These are phyloP conservation scores for Alces alces DNA, from an alignment of 2,113 vertebrate genomes.

Conservation along the genomic window DNA sequence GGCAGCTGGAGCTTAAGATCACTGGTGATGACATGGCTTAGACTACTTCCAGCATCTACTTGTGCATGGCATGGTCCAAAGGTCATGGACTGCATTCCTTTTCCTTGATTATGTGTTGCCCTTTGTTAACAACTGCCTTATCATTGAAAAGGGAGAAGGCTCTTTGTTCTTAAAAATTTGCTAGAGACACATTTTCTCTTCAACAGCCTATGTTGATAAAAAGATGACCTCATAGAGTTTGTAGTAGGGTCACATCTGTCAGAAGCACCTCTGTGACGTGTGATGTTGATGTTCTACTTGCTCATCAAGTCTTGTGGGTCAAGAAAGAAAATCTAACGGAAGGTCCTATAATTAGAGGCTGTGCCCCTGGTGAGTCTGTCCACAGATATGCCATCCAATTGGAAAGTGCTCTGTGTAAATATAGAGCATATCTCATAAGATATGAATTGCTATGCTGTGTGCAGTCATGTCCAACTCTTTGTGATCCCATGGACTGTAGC, in stretches of 20 bases:
- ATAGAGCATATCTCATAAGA: neutral
- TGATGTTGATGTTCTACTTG: neutral
- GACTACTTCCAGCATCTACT: neutral
- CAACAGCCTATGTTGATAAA: neutral
- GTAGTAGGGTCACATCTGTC: neutral
- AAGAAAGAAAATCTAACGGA: neutral
- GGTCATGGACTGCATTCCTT: neutral
- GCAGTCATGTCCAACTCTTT: neutral
- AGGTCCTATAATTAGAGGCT: neutral
- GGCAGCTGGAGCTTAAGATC: neutral
- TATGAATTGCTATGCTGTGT: neutral
- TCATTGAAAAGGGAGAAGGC: neutral
- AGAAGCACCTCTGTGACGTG: neutral
- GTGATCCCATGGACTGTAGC: neutral
- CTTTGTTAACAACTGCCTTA: neutral
- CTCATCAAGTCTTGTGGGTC: neutral
- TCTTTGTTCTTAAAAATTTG: neutral
- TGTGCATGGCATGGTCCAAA: neutral
- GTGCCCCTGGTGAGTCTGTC: neutral
- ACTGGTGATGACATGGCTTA: neutral
- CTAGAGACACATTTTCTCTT: neutral
- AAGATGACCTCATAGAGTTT: neutral
- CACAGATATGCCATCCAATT: neutral
- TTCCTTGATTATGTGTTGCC: neutral
- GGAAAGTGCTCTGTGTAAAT: neutral